A percentile compares a stretch with the other conserved stretches of the same genome.
Conservation (phyloP, 2,888 invertebrate genomes). For the Psylliodes chrysocephalus region DNA sequence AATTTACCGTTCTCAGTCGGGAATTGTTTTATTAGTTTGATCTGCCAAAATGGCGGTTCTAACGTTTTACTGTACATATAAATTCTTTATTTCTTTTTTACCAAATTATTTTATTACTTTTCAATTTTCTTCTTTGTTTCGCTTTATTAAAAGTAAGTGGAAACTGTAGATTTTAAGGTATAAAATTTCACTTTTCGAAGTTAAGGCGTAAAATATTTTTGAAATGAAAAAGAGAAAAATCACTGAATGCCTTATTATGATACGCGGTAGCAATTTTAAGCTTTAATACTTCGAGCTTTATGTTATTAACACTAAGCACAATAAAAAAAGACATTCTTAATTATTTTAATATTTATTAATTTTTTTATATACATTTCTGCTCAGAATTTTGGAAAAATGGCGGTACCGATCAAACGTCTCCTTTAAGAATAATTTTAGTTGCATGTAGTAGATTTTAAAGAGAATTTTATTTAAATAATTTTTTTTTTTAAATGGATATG, state of each 20-base stretch:
- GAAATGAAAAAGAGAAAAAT: too few relatives aligned
- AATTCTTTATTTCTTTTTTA: too few relatives aligned
- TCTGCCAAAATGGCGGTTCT: too few relatives aligned
- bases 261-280: neutral
- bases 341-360: slow-evolving; percentile 7
- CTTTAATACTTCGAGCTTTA: slow-evolving; percentile 3
- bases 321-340: neutral
- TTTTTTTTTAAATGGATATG: neutral
- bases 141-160: neutral
- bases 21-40: too few relatives aligned
- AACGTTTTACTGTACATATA: too few relatives aligned
- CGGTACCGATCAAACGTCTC: neutral
- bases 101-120: too few relatives aligned
- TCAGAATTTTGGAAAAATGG: neutral
- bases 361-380: slow-evolving; percentile 2
- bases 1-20: neutral
- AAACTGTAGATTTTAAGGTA: neutral
- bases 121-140: neutral
- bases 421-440: neutral
- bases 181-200: neutral
- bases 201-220: neutral
- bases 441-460: neutral
- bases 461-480: neutral
- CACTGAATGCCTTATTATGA: slow-evolving; percentile 1
- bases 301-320: slow-evolving; percentile 2